Base-by-base conservation (phyloP, 2,888 invertebrate genomes). In the Opisthograptis luteolata region DNA sequence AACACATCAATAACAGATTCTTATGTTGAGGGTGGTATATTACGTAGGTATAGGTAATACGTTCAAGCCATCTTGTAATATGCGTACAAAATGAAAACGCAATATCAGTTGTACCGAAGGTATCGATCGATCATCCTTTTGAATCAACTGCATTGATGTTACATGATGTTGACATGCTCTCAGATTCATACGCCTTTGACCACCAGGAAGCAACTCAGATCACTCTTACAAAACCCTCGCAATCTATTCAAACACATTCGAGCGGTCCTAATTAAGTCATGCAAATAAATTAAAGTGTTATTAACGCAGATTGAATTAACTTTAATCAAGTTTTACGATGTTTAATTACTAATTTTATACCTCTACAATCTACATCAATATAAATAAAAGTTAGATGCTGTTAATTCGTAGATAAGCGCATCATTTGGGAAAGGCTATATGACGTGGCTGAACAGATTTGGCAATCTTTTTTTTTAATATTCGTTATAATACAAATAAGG, bases 61-160 rank as follows among this genome's bases (percentile, higher is more conserved):
- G n/a, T n/a, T n/a, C n/a, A n/a, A n/a, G n/a, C n/a, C n/a, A n/a
- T n/a, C n/a, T n/a, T n/a, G 4, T 24, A 8, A n/a, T 24, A 8
- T 8, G 5, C 1, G 7, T 14, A 50, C n/a, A n/a, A n/a, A n/a
- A n/a, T 50, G 43, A 40, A 51, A 51, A 35, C 17, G 40, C 40
- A 40, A 45, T 51, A 45, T 51, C 44, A 51, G 22, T 5, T 28
- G 22, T 34, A 49, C 37, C 51, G 34, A 40, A 39, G 22, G 22
- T 40, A 44, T 60, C 67, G 62, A 77, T 79, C 73, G 61, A 76
- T 79, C 79, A 76, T 70, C 55, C 66, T 70, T 69, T 51, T 45
- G 44, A 28, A 51, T 36, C 17, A 24, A 24, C 12, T 71, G 70
- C 68, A 72, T 65, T 62, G 59, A 55, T 60, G 67, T 64, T 64